Percentiles rank a stretch among this genome's conserved stretches.
These are phyloP conservation scores for Acanthisitta chloris DNA, from an alignment of 2,113 vertebrate genomes.

Conservation along the genomic window DNA sequence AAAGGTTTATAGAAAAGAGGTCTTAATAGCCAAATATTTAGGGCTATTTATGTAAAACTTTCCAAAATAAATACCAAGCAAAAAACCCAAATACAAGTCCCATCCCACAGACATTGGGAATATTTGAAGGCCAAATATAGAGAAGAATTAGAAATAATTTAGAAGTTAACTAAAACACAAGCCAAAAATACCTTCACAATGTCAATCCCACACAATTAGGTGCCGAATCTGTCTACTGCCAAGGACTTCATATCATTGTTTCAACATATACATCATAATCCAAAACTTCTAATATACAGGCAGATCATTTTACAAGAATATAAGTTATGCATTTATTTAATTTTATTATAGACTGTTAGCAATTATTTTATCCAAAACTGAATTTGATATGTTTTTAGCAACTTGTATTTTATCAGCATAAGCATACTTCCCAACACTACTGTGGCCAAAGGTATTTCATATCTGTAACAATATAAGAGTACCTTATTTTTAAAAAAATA, in stretches of 20 bases:
- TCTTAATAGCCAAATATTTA: neutral
- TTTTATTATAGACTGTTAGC: neutral
- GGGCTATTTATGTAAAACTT: neutral
- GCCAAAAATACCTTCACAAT: neutral
- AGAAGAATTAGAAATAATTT: neutral
- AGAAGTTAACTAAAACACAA: neutral
- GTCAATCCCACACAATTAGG: neutral
- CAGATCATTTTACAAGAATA: neutral
- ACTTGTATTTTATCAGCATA: neutral
- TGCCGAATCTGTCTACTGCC: neutral
- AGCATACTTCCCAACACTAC: neutral
- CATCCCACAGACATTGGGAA: neutral
- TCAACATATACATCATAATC: fast-evolving
- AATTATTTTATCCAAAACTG: neutral
- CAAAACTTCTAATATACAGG: neutral
- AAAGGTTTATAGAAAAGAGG: neutral
- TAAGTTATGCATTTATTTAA: neutral
- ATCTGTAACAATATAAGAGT: neutral
- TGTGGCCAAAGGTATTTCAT: neutral
- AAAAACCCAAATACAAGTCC: neutral
- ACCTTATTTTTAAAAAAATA: neutral
- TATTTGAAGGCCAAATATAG: neutral
- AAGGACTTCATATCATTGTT: neutral
- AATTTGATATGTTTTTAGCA: neutral
- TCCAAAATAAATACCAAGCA: neutral